A percentile compares a stretch with the other conserved stretches of the same genome.
Evolutionary conservation across 2,797 vertebrate species (phyloP).

Genomic region (Scolopax rusticola): DNA sequence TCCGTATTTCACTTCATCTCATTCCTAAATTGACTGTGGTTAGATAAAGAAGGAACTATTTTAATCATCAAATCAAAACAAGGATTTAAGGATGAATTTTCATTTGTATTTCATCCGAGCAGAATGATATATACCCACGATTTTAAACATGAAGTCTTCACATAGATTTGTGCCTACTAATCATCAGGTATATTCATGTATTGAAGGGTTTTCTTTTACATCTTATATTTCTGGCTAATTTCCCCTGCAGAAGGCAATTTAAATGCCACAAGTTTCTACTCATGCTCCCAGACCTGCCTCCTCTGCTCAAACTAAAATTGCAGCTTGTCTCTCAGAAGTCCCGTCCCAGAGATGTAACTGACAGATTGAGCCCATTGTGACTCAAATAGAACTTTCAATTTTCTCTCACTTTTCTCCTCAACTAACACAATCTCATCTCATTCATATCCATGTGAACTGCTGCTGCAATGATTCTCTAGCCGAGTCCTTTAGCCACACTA

Average conservation of each 20-base stretch:
- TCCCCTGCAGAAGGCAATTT: background rate
- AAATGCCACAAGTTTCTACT: background rate
- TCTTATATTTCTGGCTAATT: background rate
- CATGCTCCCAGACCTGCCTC: background rate
- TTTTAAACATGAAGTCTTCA: background rate
- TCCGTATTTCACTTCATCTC: background rate
- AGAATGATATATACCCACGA: background rate
- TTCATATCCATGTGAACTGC: background rate
- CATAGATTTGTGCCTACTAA: background rate
- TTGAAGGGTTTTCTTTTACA: background rate
- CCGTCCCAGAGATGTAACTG: background rate
- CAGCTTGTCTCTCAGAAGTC: constrained; percentile 17
- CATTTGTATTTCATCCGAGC: background rate
- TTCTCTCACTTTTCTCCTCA: background rate
- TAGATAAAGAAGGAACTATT: constrained; percentile 42
- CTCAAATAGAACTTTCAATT: constrained; percentile 6
- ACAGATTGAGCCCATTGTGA: background rate
- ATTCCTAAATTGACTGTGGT: background rate
- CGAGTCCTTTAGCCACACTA: background rate
- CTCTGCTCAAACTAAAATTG: constrained; percentile 8
- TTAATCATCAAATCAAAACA: constrained; percentile 17
- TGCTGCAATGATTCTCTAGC: background rate
- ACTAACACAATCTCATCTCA: background rate
- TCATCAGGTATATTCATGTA: background rate
- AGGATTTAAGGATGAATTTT: background rate